A percentile compares a stretch with the other conserved stretches of the same genome.
Conservation (phyloP, 2,888 invertebrate genomes). For the Drosophila stalkeri region DNA sequence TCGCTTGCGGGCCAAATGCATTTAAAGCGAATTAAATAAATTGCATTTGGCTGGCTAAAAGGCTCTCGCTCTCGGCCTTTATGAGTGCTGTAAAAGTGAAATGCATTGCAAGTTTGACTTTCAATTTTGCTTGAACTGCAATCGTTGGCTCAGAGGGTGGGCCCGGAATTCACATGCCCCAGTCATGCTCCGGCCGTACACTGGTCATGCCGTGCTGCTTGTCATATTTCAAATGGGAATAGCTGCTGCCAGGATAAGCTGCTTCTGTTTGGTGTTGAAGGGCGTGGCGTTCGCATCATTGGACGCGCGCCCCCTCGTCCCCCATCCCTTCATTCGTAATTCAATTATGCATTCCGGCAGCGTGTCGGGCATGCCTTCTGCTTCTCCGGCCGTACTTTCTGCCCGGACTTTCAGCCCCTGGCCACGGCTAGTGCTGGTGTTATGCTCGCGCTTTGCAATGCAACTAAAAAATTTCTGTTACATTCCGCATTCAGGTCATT, state of each 20-base stretch:
- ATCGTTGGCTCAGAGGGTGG: not conserved
- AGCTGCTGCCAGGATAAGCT: conserved; percentile 10
- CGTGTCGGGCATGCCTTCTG: conserved; percentile 50
- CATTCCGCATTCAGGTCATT: conserved; percentile 79
- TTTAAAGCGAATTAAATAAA: conserved; percentile 4
- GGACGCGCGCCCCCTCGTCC: conserved; percentile 11
- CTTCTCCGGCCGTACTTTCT: not conserved
- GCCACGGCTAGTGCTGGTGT: not conserved
- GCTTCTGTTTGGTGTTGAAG: conserved; percentile 10
- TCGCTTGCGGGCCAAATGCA: not conserved
- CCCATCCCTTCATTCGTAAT: conserved; percentile 63
- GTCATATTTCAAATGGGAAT: conserved; percentile 27
- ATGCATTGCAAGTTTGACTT: conserved; percentile 10
- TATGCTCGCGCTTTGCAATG: conserved; percentile 29
- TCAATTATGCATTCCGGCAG: conserved; percentile 75
- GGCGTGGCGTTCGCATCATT: conserved; percentile 43
- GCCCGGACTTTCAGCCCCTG: too few relatives aligned
- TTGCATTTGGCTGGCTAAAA: conserved; percentile 1
- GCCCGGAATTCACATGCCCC: conserved; percentile 10
- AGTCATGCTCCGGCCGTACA: not conserved
- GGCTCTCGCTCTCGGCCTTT: not conserved
- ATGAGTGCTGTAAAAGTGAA: conserved; percentile 5
- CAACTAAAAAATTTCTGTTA: conserved; percentile 59
- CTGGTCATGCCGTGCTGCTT: conserved; percentile 8
- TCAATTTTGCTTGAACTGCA: conserved; percentile 18